Conservation (phyloP, 1,140 invertebrate species). For the Homalodisca vitripennis region DNA sequence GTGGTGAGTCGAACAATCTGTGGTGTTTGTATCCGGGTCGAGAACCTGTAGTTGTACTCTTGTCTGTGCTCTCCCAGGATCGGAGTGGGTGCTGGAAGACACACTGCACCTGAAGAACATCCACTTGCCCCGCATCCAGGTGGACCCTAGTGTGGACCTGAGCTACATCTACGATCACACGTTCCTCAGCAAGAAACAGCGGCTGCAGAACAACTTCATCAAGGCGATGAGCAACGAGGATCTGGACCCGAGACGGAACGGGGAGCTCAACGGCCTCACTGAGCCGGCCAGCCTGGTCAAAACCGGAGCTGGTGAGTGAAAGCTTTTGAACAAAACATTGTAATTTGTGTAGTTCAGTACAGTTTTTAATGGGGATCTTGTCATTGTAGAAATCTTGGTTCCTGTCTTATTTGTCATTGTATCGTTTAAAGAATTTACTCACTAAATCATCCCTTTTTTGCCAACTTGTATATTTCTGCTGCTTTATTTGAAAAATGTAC, state of each 20-base stretch:
- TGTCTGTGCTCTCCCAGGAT: conserved; percentile 46
- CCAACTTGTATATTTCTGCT: no score
- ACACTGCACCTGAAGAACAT: conserved; percentile 90
- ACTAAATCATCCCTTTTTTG: no score
- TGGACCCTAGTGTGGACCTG: conserved; percentile 78
- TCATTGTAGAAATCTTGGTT: no score
- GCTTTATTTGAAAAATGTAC: no score
- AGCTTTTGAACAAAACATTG: no score
- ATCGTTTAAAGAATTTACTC: no score
- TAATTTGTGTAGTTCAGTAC: no score
- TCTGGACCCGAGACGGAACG: conserved; percentile 40
- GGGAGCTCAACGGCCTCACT: conserved; percentile 34
- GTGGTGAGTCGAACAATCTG: no score
- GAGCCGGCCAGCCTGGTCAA: conserved; percentile 42
- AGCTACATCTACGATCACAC: conserved; percentile 79
- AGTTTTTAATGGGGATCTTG: no score
- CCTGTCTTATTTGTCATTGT: no score
- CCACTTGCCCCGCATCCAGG: conserved; percentile 75
- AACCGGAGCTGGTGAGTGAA: conserved; percentile 39
- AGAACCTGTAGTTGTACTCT: no score
- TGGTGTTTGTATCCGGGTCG: no score
- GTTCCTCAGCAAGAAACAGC: conserved; percentile 56
- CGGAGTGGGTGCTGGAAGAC: conserved; percentile 97
- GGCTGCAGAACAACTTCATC: conserved; percentile 42
- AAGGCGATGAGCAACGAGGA: conserved; percentile 45